Conservation (phyloP, 2,888 invertebrate genomes). For the Mayetiola destructor region DNA sequence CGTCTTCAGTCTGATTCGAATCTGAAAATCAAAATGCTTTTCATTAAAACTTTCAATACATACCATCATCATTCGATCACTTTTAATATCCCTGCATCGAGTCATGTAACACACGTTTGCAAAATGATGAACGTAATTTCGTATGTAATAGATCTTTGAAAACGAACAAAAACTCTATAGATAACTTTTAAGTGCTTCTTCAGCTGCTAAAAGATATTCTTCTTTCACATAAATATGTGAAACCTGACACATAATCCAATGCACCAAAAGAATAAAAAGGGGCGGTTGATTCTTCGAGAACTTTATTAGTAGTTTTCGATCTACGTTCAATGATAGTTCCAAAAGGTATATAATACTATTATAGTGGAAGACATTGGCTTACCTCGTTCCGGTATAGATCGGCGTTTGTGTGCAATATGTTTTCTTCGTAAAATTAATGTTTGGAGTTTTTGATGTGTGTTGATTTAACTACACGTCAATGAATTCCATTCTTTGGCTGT, state of each 20-base stretch:
- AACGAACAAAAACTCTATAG: not conserved
- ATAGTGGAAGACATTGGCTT: not conserved
- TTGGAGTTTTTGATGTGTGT: conserved; percentile 4
- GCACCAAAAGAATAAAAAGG: not conserved
- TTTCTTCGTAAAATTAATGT: not conserved
- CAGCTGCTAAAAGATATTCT: not conserved
- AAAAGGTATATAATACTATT: not conserved
- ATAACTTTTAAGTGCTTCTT: conserved; percentile 14
- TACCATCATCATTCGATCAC: no score
- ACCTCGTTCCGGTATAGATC: no score
- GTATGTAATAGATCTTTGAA: conserved; percentile 11
- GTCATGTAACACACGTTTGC: no score
- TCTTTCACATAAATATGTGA: not conserved
- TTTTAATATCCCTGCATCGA: no score
- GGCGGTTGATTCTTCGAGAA: conserved; percentile 1
- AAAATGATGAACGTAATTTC: not conserved
- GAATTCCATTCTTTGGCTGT: no score
- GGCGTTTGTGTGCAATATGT: no score
- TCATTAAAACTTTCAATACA: no score
- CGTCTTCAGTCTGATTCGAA: no score
- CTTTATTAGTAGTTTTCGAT: conserved; percentile 12
- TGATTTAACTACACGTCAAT: conserved; percentile 6
- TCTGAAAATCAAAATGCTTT: no score
- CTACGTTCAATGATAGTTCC: not conserved
- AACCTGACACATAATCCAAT: not conserved